phyloP scores from a whole-genome alignment of 1,140 invertebrate genomes.

The Zophobas atratus region DNA sequence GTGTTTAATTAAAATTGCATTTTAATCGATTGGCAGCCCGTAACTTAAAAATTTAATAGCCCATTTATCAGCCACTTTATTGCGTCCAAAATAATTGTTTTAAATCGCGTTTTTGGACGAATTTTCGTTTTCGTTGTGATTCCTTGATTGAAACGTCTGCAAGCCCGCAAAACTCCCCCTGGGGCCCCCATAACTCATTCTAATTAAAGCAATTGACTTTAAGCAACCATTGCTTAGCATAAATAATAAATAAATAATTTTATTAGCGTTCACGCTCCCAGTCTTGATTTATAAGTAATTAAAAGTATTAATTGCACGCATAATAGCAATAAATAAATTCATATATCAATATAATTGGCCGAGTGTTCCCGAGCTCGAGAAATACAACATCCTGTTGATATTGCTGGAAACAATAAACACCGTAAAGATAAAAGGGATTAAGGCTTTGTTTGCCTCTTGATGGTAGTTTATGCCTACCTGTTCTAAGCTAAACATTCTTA shows the following conservation, averaged over 20 bases:
- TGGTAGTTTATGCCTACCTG: slow-evolving; percentile 37
- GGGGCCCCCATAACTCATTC: slow-evolving; percentile 1
- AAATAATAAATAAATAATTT: slow-evolving; percentile 15
- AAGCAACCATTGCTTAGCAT: background rate
- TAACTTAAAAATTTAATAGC: too few species aligned
- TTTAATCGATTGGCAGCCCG: too few species aligned
- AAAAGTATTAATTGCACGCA: slow-evolving; percentile 10
- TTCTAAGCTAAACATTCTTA: slow-evolving; percentile 36
- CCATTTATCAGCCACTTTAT: too few species aligned
- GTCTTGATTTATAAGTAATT: slow-evolving; percentile 22
- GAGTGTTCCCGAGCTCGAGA: background rate
- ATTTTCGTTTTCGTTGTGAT: too few species aligned
- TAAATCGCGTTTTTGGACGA: too few species aligned
- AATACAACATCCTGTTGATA: slow-evolving; percentile 32
- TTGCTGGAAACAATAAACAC: slow-evolving; percentile 26
- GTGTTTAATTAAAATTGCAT: too few species aligned
- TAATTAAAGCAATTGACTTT: slow-evolving; percentile 5
- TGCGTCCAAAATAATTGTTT: too few species aligned
- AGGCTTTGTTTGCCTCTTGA: slow-evolving; percentile 17
- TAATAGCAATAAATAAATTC: slow-evolving; percentile 8
- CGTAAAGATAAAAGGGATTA: slow-evolving; percentile 37
- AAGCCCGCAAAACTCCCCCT: background rate
- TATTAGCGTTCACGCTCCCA: background rate
- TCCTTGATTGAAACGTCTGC: background rate
- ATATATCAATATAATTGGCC: slow-evolving; percentile 7